Conservation (phyloP, 2,888 invertebrate species). For the Galeopsomyia nigrocyanea region DNA sequence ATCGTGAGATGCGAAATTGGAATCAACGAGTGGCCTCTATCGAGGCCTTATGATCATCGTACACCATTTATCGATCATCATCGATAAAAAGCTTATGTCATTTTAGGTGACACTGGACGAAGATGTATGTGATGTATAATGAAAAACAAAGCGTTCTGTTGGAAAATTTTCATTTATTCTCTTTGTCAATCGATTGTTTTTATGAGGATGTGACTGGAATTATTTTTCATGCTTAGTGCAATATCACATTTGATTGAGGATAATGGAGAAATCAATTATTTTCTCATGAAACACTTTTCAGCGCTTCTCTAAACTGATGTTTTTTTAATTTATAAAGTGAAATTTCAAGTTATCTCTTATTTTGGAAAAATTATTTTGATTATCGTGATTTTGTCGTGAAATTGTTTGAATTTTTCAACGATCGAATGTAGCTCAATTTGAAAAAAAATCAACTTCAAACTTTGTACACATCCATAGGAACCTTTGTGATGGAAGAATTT, state of each 20-base stretch:
- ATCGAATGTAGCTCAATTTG: background rate
- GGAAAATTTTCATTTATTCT: slow-evolving; percentile 27
- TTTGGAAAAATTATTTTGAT: background rate
- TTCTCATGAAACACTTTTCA: slow-evolving; percentile 9
- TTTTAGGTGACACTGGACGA: slow-evolving; percentile 68
- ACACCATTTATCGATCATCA: slow-evolving; percentile 37
- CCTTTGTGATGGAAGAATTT: slow-evolving; percentile 4
- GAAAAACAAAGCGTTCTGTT: slow-evolving; percentile 16
- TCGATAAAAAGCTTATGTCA: slow-evolving; percentile 48
- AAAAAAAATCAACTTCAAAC: background rate
- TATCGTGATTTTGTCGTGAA: too few relatives aligned
- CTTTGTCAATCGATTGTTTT: slow-evolving; percentile 5
- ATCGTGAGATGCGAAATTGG: slow-evolving; percentile 14
- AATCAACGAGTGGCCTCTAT: slow-evolving; percentile 18
- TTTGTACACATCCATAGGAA: slow-evolving; percentile 19
- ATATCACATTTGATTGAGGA: slow-evolving; percentile 4
- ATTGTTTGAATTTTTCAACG: too few relatives aligned
- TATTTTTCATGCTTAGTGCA: too few relatives aligned
- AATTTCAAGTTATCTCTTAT: slow-evolving; percentile 13
- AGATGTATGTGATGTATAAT: slow-evolving; percentile 47
- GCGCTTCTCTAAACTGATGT: background rate
- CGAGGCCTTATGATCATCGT: slow-evolving; percentile 28
- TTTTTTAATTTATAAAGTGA: slow-evolving; percentile 3
- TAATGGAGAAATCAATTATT: background rate
- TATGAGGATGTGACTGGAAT: slow-evolving; percentile 25